These are phyloP conservation scores for Erpobdella octoculata DNA, from an alignment of 2,888 invertebrate genomes.

Conservation along the genomic window DNA sequence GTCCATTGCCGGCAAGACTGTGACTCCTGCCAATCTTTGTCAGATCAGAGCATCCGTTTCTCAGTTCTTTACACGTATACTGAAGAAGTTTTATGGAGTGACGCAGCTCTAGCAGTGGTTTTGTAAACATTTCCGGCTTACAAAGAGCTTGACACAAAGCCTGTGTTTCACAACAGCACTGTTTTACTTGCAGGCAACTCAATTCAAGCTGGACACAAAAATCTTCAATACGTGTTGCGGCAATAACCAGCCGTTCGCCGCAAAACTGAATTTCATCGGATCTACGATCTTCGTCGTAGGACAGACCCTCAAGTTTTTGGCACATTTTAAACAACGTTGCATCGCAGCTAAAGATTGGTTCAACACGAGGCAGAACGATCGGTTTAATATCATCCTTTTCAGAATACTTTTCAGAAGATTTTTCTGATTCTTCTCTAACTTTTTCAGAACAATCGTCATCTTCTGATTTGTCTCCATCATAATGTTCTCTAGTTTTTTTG, in stretches of 20 bases:
- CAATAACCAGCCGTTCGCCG: not conserved
- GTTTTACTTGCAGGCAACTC: not conserved
- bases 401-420: not conserved
- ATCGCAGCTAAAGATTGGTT: not conserved
- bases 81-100: not conserved
- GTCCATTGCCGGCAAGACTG: not conserved
- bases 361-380: too few relatives aligned
- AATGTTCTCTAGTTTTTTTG: too few relatives aligned
- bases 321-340: not conserved
- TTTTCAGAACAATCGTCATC: not conserved
- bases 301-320: not conserved
- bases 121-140: not conserved
- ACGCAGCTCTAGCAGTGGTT: not conserved
- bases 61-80: not conserved
- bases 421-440: not conserved
- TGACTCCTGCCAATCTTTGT: not conserved
- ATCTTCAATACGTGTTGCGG: not conserved
- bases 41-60: not conserved
- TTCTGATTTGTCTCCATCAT: not conserved
- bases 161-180: not conserved
- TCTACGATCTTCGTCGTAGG: too few relatives aligned
- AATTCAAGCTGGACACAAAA: not conserved
- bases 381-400: not conserved
- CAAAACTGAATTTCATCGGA: not conserved
- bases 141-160: not conserved